A percentile compares a stretch with the other conserved stretches of the same genome.
These are phyloP conservation scores for Drosophila emarginata DNA, from an alignment of 2,888 invertebrate genomes.

Conservation along the genomic window DNA sequence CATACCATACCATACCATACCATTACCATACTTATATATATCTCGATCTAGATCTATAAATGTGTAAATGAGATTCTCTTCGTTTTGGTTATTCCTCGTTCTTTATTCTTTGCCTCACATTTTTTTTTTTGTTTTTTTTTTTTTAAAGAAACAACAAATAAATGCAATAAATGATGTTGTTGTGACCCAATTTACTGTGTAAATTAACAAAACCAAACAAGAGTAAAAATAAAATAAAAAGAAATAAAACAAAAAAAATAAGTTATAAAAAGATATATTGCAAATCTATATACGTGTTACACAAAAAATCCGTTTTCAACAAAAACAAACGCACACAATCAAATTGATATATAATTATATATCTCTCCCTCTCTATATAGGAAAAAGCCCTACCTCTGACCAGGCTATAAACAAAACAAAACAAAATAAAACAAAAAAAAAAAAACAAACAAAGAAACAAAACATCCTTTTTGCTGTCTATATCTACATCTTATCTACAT, in stretches of 20 bases:
- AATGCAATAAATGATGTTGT: slow-evolving; percentile 18
- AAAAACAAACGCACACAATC: slow-evolving; percentile 39
- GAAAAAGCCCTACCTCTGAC: slow-evolving; percentile 39
- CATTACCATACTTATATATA: neutral
- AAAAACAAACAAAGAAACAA: slow-evolving; percentile 29
- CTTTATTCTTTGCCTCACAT: neutral
- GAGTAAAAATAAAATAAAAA: slow-evolving; percentile 4
- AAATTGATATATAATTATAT: slow-evolving; percentile 28
- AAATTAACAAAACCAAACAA: slow-evolving; percentile 36
- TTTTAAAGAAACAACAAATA: slow-evolving; percentile 21
- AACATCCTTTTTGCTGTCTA: slow-evolving; percentile 47
- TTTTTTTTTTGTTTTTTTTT: slow-evolving; percentile 10
- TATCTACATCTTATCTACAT: slow-evolving; percentile 31
- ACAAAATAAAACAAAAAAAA: slow-evolving; percentile 17
- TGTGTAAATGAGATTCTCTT: slow-evolving; percentile 22
- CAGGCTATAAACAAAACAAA: slow-evolving; percentile 25
- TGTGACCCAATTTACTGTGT: slow-evolving; percentile 38
- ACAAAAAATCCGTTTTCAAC: slow-evolving; percentile 17
- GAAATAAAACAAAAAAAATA: neutral
- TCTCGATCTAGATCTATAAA: slow-evolving; percentile 2
- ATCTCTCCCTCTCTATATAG: slow-evolving; percentile 1
- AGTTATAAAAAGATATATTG: slow-evolving; percentile 11
- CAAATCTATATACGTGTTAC: slow-evolving; percentile 24
- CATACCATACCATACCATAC: no score
- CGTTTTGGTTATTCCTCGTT: slow-evolving; percentile 9